Conservation (phyloP, 2,797 vertebrate genomes). For the Sebastes dallii region DNA sequence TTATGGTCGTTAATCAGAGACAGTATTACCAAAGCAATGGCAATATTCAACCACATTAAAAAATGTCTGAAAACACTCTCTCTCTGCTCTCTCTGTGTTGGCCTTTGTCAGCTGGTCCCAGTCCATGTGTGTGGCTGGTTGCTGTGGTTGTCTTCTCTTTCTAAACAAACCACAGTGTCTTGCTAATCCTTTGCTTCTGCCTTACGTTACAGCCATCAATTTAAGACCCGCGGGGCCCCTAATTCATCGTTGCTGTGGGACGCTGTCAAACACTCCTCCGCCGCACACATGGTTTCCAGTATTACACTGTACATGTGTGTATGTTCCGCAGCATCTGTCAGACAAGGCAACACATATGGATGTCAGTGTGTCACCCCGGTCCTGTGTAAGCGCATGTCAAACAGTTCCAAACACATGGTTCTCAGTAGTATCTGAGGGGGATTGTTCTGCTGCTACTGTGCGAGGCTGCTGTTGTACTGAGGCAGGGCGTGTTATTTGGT, state of each 20-base stretch:
- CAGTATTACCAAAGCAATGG: background rate
- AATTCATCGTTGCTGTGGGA: conserved; percentile 27
- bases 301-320: background rate
- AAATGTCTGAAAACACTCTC: background rate
- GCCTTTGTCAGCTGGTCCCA: background rate
- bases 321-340: conserved; percentile 24
- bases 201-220: conserved; percentile 54
- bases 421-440: conserved; percentile 6
- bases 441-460: conserved; percentile 38
- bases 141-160: conserved; percentile 60
- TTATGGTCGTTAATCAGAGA: background rate
- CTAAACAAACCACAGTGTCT: conserved; percentile 63
- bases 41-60: background rate
- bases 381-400: conserved; percentile 46
- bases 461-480: background rate
- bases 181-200: conserved; percentile 63
- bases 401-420: conserved; percentile 40
- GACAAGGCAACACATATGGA: conserved; percentile 31
- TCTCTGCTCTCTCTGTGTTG: background rate
- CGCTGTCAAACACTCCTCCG: conserved; percentile 21
- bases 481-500: background rate
- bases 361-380: conserved; percentile 36
- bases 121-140: conserved; percentile 25
- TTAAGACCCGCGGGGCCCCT: conserved; percentile 35
- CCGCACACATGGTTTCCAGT: conserved; percentile 46